A percentile compares a stretch with the other conserved stretches of the same genome.
phyloP scores from a whole-genome alignment of 2,113 vertebrate genomes.

The Gambusia affinis region DNA sequence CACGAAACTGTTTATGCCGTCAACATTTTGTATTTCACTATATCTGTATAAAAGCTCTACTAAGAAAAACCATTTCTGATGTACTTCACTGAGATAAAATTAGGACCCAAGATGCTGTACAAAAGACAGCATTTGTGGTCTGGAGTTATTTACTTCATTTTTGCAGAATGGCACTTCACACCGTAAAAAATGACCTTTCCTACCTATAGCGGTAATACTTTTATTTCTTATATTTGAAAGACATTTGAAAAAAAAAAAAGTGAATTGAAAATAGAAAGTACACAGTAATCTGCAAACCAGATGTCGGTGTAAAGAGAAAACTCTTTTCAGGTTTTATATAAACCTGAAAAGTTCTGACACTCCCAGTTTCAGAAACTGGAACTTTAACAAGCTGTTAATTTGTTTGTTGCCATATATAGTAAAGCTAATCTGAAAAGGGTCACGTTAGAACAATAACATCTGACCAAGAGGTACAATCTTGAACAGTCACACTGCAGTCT shows the following conservation, averaged over 20 bases:
- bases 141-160: slow-evolving; percentile 4
- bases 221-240: neutral
- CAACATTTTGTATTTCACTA: too few species aligned
- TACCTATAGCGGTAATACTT: neutral
- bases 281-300: neutral
- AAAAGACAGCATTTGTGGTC: neutral
- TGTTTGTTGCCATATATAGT: too few species aligned
- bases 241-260: neutral
- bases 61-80: neutral
- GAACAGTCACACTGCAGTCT: neutral
- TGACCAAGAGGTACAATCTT: too few species aligned
- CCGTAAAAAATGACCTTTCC: neutral
- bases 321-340: neutral
- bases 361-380: neutral
- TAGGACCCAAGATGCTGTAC: neutral
- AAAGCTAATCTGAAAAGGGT: too few species aligned
- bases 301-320: neutral
- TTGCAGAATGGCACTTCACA: neutral
- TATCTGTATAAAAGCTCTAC: neutral
- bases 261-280: neutral
- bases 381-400: too few species aligned
- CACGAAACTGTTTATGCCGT: too few species aligned
- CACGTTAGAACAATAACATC: too few species aligned
- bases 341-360: neutral
- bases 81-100: neutral